These are phyloP conservation scores for Elaphurus davidianus DNA, from an alignment of 2,113 vertebrate species.

Conservation along the genomic window DNA sequence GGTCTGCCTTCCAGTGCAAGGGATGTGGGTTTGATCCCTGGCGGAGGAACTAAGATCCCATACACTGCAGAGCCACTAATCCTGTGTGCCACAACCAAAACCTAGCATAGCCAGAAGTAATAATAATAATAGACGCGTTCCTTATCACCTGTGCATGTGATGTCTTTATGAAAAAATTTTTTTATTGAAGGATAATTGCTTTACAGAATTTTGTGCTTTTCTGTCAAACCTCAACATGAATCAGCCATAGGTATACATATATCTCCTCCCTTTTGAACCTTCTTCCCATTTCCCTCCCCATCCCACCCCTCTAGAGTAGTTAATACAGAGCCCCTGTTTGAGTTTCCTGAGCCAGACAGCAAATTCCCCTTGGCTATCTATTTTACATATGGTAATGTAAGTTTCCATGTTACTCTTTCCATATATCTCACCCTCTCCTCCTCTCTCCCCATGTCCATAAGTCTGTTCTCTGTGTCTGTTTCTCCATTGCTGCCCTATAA, in stretches of 20 bases:
- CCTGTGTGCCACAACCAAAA: background rate
- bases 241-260: background rate
- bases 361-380: fast-evolving
- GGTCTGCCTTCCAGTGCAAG: background rate
- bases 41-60: background rate
- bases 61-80: background rate
- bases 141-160: background rate
- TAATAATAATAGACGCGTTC: background rate
- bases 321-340: background rate
- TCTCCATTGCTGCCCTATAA: background rate
- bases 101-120: background rate
- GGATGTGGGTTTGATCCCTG: background rate
- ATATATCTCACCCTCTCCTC: background rate
- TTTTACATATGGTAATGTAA: background rate
- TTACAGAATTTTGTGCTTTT: background rate
- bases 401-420: background rate
- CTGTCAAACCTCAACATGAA: background rate
- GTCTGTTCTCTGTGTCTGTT: background rate
- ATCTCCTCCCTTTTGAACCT: background rate
- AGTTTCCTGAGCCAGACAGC: background rate
- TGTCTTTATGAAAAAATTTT: background rate
- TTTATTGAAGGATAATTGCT: background rate
- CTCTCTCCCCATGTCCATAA: background rate
- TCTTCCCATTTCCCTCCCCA: background rate
- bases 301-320: background rate